Evolutionary conservation across 2,113 vertebrate species (phyloP).

Genomic region (Tragulus kanchil): DNA sequence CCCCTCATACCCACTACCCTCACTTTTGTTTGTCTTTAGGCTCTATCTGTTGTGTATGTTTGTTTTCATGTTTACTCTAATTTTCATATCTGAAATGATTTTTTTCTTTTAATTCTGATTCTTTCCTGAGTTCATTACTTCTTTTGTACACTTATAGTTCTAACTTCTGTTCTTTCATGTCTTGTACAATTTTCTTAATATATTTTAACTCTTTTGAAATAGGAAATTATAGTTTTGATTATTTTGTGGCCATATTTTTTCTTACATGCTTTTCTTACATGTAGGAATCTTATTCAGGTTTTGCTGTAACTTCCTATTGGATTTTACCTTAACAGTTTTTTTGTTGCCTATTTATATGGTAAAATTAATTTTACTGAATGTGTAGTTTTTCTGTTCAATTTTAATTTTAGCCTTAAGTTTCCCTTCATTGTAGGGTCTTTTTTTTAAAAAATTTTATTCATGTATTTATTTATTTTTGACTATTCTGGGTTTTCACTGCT

Average conservation of each 20-base stretch:
- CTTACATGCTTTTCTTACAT: not conserved
- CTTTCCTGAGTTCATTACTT: not conserved
- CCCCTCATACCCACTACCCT: not conserved
- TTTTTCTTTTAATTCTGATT: conserved; percentile 10
- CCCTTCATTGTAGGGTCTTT: not conserved
- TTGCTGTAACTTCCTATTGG: not conserved
- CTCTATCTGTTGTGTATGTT: not conserved
- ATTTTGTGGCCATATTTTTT: not conserved
- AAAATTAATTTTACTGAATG: conserved; percentile 22
- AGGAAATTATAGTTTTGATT: not conserved
- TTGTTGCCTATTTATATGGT: not conserved
- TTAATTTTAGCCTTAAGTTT: not conserved
- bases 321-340: not conserved
- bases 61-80: conserved; percentile 6
- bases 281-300: not conserved
- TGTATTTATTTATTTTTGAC: no score
- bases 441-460: no score
- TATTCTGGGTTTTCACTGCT: no score
- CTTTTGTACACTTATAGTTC: not conserved
- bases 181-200: conserved; percentile 16
- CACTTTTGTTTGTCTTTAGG: not conserved
- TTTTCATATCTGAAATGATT: not conserved
- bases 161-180: not conserved
- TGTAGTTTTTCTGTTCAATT: not conserved
- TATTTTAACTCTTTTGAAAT: conserved; percentile 25